Conservation (phyloP, 2,888 invertebrate species). For the Heliconius ismenius region DNA sequence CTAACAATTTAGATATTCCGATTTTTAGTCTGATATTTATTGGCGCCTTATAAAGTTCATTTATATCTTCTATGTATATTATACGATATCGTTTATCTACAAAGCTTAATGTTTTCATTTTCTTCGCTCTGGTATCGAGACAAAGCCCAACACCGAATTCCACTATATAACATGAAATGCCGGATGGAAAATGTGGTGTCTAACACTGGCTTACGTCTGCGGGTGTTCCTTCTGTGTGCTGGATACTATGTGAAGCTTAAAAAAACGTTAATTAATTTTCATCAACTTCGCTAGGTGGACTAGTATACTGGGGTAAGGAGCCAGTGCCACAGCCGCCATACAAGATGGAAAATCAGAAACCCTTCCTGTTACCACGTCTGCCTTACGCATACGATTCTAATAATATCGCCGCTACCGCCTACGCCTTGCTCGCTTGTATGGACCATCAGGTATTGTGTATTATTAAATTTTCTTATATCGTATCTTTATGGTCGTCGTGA, state of each 20-base stretch:
- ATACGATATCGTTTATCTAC: too few relatives aligned
- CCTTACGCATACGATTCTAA: conserved; percentile 94
- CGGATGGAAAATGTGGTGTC: background rate
- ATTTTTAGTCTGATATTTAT: too few relatives aligned
- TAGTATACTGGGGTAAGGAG: conserved; percentile 93
- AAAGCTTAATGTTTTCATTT: too few relatives aligned
- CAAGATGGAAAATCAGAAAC: conserved; percentile 95
- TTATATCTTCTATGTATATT: too few relatives aligned
- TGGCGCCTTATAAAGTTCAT: too few relatives aligned
- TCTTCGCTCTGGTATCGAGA: too few relatives aligned
- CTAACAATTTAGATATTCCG: too few relatives aligned
- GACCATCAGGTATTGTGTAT: conserved; percentile 84
- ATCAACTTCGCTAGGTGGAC: conserved; percentile 81
- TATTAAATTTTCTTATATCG: too few relatives aligned
- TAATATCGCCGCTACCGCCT: conserved; percentile 96
- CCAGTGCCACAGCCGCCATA: conserved; percentile 90
- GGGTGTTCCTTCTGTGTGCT: too few relatives aligned
- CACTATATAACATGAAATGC: background rate
- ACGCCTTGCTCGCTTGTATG: conserved; percentile 93
- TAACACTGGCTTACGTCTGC: background rate
- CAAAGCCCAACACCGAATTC: too few relatives aligned
- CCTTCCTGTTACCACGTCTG: conserved; percentile 92
- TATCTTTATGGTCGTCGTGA: too few relatives aligned
- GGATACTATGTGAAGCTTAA: background rate
- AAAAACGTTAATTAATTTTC: background rate